Conservation (phyloP, 2,113 vertebrate species). For the Carettochelys insculpta region DNA sequence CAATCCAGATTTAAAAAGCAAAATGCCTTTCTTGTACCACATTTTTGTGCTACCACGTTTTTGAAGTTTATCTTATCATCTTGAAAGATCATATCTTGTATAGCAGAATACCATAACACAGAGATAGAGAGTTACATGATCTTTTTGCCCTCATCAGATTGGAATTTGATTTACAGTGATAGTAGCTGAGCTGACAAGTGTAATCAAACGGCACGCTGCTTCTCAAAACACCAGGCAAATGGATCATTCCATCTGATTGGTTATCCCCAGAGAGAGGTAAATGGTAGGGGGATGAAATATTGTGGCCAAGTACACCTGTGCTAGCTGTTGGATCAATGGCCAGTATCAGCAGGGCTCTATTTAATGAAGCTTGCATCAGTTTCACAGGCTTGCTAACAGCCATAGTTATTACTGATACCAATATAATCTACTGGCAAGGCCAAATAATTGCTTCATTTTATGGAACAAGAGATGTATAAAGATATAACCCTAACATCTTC, state of each 20-base stretch:
- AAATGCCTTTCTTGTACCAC: neutral
- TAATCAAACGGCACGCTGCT: constrained; percentile 58
- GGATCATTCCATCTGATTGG: constrained; percentile 62
- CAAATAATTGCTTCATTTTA: constrained; percentile 77
- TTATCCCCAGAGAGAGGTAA: constrained; percentile 68
- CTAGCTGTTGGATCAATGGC: constrained; percentile 77
- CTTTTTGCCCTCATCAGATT: constrained; percentile 53
- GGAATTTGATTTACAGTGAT: constrained; percentile 55
- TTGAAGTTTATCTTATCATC: constrained; percentile 2
- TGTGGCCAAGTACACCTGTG: constrained; percentile 53
- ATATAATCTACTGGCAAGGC: constrained; percentile 50
- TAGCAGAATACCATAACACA: neutral
- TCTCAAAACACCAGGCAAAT: constrained; percentile 52
- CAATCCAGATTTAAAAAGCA: neutral
- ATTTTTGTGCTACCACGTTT: constrained; percentile 22
- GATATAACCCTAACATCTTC: constrained; percentile 42
- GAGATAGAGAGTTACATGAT: neutral
- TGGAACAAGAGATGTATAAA: constrained; percentile 33
- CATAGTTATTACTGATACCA: constrained; percentile 64
- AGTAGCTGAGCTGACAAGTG: constrained; percentile 58
- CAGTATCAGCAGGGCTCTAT: constrained; percentile 76
- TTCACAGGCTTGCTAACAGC: constrained; percentile 66
- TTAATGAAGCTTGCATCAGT: constrained; percentile 76
- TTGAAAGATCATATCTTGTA: constrained; percentile 25
- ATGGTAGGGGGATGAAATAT: constrained; percentile 39